Evolutionary conservation across 64 coral and sea anemone genomes (phyloP), one percentile per base, ranked within the genome.

Genomic region (Anthopleura sola): DNA sequence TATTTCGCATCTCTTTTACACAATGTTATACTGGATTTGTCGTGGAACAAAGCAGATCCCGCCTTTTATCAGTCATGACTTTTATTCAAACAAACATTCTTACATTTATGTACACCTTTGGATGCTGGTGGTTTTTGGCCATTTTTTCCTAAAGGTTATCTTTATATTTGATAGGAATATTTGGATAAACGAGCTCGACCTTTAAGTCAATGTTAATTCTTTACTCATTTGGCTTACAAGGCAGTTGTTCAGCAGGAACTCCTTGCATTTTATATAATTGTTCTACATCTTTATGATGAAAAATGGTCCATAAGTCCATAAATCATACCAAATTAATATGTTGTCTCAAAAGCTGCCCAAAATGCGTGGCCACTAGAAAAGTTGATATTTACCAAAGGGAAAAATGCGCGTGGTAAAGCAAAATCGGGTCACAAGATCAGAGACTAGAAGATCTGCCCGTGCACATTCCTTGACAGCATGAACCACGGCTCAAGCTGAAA

Each of bases 1-100:
- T 83, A n/a, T 48, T 79, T 79, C 37, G 76, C 76, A 79, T 79
- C 34, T 79, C 76, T 79, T 79, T 79, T 37, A 79, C 76, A 44
- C 76, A 79, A 20, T 16, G n/a, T 71, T 34, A 34, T 32, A 71
- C 29, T 15, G n/a, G 66, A 71, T 71, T 71, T 71, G 66, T 28
- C 12, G 29, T 71, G 28, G 66, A 71, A 71, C 8, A 71, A 71
- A 71, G 26, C 26, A 34, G 15, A 13, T n/a, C 29, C 66, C 66
- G 66, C 10, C 66, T 71, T 62, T 36, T 15, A 31, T 32, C 11
- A 71, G 29, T 31, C 28, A 34, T 71, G 66, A 71, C 13, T 71
- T 71, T 53, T 53, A 17, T 53, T 15, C n/a, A 71, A 71, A 71
- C 26, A 71, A 71, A 71, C 28, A 31, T 15, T 71, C n/a, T 20